Conservation (phyloP, 1,140 invertebrate species). For the Drosophila pallidifrons region DNA sequence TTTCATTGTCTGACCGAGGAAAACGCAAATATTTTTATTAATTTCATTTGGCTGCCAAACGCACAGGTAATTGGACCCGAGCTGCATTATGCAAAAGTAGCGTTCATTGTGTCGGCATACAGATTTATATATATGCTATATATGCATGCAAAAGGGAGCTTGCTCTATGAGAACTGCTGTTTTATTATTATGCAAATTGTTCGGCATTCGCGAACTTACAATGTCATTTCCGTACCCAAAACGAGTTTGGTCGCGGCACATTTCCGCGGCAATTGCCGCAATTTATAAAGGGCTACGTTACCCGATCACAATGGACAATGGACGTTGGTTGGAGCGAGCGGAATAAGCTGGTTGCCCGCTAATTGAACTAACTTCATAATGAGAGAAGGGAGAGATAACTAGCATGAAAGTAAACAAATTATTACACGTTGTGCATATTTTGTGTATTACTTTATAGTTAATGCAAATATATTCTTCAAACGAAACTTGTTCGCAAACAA, state of each 20-base stretch:
- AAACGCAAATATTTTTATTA: slow-evolving; percentile 64
- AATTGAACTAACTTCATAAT: slow-evolving; percentile 68
- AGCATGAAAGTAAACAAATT: slow-evolving; percentile 4
- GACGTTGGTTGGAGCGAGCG: slow-evolving; percentile 6
- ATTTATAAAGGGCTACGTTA: slow-evolving; percentile 65
- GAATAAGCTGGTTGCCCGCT: slow-evolving; percentile 44
- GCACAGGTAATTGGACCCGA: slow-evolving; percentile 62
- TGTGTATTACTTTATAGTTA: neutral
- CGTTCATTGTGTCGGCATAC: slow-evolving; percentile 33
- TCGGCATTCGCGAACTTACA: slow-evolving; percentile 63
- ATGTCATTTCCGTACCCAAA: slow-evolving; percentile 79
- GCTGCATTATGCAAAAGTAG: slow-evolving; percentile 60
- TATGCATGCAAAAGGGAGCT: neutral
- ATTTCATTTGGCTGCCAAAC: slow-evolving; percentile 49
- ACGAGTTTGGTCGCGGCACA: slow-evolving; percentile 51
- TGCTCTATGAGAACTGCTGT: slow-evolving; percentile 21
- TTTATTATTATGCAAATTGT: slow-evolving; percentile 82
- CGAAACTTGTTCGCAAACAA: neutral
- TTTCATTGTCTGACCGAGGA: slow-evolving; percentile 37
- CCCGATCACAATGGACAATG: slow-evolving; percentile 54
- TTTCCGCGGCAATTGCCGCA: slow-evolving; percentile 78
- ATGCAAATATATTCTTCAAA: neutral
- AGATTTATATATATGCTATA: slow-evolving; percentile 33
- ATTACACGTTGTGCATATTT: slow-evolving; percentile 9
- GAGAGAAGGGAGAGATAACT: slow-evolving; percentile 16